Evolutionary conservation across 2,113 vertebrate genomes (phyloP).

Genomic region (Pedetes capensis): DNA sequence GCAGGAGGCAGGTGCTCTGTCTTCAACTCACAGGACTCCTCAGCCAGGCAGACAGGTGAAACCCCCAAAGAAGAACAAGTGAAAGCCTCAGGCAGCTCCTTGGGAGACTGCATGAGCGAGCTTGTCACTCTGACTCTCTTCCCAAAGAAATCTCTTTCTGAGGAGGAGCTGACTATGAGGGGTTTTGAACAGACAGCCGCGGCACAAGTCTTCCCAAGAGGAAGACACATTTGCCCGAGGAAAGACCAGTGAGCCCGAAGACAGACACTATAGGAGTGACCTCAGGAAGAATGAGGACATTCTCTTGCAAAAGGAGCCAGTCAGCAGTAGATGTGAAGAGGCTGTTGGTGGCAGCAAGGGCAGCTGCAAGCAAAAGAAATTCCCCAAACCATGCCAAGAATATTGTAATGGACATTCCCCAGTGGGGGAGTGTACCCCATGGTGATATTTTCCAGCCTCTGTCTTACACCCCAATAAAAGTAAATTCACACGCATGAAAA

Average conservation of each 20-base stretch:
- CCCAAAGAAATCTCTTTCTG: constrained; percentile 75
- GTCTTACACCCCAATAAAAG: constrained; percentile 23
- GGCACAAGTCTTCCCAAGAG: neutral
- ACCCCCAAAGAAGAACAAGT: constrained; percentile 82
- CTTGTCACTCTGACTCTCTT: constrained; percentile 16
- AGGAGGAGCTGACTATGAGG: constrained; percentile 25
- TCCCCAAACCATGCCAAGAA: neutral
- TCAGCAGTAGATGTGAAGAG: constrained; percentile 21
- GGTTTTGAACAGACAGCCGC: constrained; percentile 15
- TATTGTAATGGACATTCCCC: constrained; percentile 37
- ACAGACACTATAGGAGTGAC: neutral
- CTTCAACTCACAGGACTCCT: neutral
- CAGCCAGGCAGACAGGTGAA: neutral
- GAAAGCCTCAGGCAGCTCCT: constrained; percentile 18
- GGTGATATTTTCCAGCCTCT: neutral
- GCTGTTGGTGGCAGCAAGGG: neutral
- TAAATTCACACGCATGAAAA: neutral
- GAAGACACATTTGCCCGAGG: constrained; percentile 22
- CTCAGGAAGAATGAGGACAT: constrained; percentile 46
- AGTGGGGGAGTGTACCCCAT: too few species aligned
- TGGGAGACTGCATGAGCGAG: constrained; percentile 75
- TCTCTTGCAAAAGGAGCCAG: constrained; percentile 21
- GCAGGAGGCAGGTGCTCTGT: neutral
- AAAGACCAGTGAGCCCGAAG: neutral
- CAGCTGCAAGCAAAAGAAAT: constrained; percentile 70